These are phyloP conservation scores for Clunio marinus DNA, from an alignment of 2,888 invertebrate species.

Conservation along the genomic window DNA sequence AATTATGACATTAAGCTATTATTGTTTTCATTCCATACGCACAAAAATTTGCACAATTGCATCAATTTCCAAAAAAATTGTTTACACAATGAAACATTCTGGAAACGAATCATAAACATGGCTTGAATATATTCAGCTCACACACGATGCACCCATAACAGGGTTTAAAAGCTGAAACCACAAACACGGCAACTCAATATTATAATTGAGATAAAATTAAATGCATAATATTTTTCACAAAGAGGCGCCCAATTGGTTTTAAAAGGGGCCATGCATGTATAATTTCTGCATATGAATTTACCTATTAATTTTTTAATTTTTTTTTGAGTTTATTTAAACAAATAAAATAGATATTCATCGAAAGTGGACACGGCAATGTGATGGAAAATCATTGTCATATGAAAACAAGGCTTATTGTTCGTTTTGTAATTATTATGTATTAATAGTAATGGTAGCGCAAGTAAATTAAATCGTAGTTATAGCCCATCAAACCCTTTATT, in stretches of 20 bases:
- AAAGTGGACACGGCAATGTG: neutral
- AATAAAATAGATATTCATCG: slow-evolving; percentile 19
- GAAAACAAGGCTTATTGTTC: slow-evolving; percentile 22
- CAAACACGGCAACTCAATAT: slow-evolving; percentile 37
- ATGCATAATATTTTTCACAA: slow-evolving; percentile 24
- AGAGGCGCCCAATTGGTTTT: neutral
- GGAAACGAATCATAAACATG: slow-evolving; percentile 34
- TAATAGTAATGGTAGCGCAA: slow-evolving; percentile 39
- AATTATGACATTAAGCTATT: neutral
- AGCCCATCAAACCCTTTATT: slow-evolving; percentile 25
- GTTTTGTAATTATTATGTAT: slow-evolving; percentile 32
- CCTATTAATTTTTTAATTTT: slow-evolving; percentile 24
- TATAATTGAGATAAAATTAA: slow-evolving; percentile 39
- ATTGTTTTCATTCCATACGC: slow-evolving; percentile 15
- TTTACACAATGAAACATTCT: slow-evolving; percentile 11
- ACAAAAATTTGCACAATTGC: neutral
- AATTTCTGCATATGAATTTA: slow-evolving; percentile 8
- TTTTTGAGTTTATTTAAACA: slow-evolving; percentile 27
- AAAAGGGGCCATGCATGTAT: neutral
- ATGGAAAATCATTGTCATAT: slow-evolving; percentile 10
- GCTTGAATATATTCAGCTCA: neutral
- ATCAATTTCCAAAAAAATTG: neutral
- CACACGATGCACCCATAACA: too few species aligned
- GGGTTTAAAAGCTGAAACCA: neutral
- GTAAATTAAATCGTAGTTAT: slow-evolving; percentile 39